Evolutionary conservation across 1,140 invertebrate species (phyloP).

Genomic region (Drosophila sturtevanti): DNA sequence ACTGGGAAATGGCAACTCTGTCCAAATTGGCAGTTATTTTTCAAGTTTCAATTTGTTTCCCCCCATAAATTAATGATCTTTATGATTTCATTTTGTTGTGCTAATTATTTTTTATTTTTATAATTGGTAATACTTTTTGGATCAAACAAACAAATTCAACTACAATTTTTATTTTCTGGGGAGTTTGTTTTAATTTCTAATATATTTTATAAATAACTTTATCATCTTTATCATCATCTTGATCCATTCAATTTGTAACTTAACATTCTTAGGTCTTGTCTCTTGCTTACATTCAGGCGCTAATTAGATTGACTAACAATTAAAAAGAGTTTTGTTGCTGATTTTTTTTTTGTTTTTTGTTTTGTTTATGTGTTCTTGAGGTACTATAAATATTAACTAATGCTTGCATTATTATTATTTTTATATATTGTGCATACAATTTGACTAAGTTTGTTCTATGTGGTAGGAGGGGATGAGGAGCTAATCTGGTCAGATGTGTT

Average conservation of each 20-base stretch:
- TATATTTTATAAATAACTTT: conserved; percentile 62
- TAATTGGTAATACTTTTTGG: conserved; percentile 48
- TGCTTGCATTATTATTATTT: conserved; percentile 43
- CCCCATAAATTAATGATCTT: conserved; percentile 4
- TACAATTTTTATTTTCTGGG: conserved; percentile 37
- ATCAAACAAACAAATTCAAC: conserved; percentile 57
- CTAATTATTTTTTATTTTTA: conserved; percentile 46
- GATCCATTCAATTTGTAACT: conserved; percentile 44
- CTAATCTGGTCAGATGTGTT: not conserved
- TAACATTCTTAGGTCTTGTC: conserved; percentile 72
- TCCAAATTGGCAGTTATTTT: not conserved
- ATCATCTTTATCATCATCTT: conserved; percentile 15
- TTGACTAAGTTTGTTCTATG: conserved; percentile 56
- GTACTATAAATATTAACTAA: conserved; percentile 68
- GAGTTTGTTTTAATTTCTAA: conserved; percentile 41
- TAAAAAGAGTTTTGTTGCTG: conserved; percentile 42
- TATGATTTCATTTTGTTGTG: conserved; percentile 42
- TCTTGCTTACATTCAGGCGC: conserved; percentile 30
- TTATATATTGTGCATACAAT: conserved; percentile 55
- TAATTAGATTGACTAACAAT: conserved; percentile 74
- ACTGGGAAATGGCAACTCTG: not conserved
- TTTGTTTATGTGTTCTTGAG: conserved; percentile 26
- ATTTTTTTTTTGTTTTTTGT: conserved; percentile 1
- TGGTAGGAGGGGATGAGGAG: conserved; percentile 2
- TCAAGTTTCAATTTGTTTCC: not conserved